phyloP scores from a whole-genome alignment of 2,797 vertebrate genomes.

The Otolemur crassicaudatus region DNA sequence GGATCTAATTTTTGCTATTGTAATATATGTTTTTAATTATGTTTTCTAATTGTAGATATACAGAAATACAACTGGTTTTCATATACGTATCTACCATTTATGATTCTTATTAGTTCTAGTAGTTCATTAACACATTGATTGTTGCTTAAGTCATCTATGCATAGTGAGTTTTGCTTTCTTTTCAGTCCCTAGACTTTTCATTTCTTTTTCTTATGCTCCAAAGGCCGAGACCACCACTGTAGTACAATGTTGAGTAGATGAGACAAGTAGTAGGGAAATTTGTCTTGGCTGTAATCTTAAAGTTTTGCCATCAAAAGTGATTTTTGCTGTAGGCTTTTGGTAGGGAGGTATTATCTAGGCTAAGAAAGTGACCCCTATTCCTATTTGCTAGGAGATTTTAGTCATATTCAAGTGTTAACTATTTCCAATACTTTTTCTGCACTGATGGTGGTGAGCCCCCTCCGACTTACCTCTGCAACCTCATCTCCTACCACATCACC shows the following conservation, averaged over 20 bases:
- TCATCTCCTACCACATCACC: background rate
- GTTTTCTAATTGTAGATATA: background rate
- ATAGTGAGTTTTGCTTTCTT: background rate
- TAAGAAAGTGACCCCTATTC: background rate
- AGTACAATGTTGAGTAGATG: background rate
- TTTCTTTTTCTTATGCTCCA: background rate
- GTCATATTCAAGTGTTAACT: background rate
- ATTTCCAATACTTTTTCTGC: background rate
- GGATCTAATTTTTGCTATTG: background rate
- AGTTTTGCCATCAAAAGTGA: background rate
- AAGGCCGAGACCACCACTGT: background rate
- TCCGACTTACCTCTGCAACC: background rate
- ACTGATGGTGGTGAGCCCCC: rapidly evolving
- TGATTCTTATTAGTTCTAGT: background rate
- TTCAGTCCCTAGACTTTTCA: background rate
- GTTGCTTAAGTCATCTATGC: background rate
- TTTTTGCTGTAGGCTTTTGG: background rate
- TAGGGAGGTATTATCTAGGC: background rate
- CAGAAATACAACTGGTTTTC: background rate
- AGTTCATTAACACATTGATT: background rate
- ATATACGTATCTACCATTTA: background rate
- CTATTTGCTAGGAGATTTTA: background rate
- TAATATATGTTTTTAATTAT: background rate
- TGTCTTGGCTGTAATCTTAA: background rate
- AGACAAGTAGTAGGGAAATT: background rate